These are phyloP conservation scores for Pampusana beccarii DNA, from an alignment of 2,113 vertebrate genomes.

Conservation along the genomic window DNA sequence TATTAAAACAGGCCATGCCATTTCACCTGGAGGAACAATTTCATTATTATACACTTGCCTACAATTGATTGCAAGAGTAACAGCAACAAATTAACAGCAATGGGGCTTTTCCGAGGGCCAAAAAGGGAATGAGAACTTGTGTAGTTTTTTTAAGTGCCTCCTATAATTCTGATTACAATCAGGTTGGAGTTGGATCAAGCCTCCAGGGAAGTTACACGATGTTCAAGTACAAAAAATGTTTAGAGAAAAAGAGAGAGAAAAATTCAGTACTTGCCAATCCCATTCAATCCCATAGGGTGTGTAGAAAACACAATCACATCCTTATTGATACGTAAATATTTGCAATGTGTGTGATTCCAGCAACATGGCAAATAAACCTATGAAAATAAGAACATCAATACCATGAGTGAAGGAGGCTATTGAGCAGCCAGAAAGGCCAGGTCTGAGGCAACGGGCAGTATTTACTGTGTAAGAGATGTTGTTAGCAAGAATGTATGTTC, in stretches of 20 bases:
- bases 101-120: not conserved
- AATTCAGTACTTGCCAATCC: not conserved
- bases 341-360: not conserved
- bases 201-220: not conserved
- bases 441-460: not conserved
- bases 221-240: not conserved
- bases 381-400: not conserved
- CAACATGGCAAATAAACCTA: fast-evolving
- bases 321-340: not conserved
- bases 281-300: not conserved
- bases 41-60: not conserved
- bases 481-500: not conserved
- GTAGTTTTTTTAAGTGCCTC: not conserved
- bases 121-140: not conserved
- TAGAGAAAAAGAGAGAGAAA: not conserved
- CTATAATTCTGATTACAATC: not conserved
- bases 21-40: not conserved
- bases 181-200: not conserved
- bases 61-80: not conserved
- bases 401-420: not conserved
- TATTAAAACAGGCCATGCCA: not conserved
- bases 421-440: not conserved
- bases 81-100: not conserved
- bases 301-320: not conserved
- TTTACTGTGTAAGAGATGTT: not conserved